phyloP scores from a whole-genome alignment of 2,888 invertebrate species.

The Standfussiana lucernea region DNA sequence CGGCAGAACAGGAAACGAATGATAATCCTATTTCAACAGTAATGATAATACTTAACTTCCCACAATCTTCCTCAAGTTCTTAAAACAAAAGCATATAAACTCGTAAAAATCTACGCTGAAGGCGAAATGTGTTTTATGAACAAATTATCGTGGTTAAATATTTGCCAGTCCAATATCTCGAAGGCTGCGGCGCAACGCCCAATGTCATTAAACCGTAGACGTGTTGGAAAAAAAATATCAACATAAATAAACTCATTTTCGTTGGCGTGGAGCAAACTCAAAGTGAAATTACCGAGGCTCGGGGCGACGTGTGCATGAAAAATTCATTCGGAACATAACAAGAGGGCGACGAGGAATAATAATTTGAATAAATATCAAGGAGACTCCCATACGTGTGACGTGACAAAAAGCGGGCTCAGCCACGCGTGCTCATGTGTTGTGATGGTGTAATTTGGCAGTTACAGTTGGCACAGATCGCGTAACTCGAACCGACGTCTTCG shows the following conservation, averaged over 20 bases:
- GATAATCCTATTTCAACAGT: background rate
- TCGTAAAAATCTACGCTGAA: slow-evolving; percentile 61
- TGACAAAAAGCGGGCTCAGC: slow-evolving; percentile 87
- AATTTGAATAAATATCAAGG: slow-evolving; percentile 90
- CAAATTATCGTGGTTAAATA: slow-evolving; percentile 79
- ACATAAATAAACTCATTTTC: slow-evolving; percentile 87
- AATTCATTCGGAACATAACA: slow-evolving; percentile 89
- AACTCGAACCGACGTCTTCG: slow-evolving; percentile 81
- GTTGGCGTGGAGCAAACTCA: slow-evolving; percentile 84
- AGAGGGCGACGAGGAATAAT: slow-evolving; percentile 88
- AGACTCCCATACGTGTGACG: slow-evolving; percentile 81
- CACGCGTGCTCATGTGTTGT: slow-evolving; percentile 86
- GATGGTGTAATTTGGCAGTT: slow-evolving; percentile 88
- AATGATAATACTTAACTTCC: slow-evolving; percentile 5
- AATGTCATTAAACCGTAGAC: slow-evolving; percentile 77
- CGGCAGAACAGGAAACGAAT: background rate
- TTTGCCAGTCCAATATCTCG: slow-evolving; percentile 77
- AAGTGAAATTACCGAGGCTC: slow-evolving; percentile 89
- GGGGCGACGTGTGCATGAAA: slow-evolving; percentile 88
- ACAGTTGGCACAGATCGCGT: slow-evolving; percentile 77
- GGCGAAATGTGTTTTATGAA: slow-evolving; percentile 70
- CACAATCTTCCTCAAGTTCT: slow-evolving; percentile 27
- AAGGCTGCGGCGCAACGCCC: slow-evolving; percentile 71
- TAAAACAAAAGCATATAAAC: slow-evolving; percentile 54
- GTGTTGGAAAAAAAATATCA: slow-evolving; percentile 79